These are phyloP conservation scores for Misgurnus mizolepis DNA, from an alignment of 2,113 vertebrate species.

Conservation along the genomic window DNA sequence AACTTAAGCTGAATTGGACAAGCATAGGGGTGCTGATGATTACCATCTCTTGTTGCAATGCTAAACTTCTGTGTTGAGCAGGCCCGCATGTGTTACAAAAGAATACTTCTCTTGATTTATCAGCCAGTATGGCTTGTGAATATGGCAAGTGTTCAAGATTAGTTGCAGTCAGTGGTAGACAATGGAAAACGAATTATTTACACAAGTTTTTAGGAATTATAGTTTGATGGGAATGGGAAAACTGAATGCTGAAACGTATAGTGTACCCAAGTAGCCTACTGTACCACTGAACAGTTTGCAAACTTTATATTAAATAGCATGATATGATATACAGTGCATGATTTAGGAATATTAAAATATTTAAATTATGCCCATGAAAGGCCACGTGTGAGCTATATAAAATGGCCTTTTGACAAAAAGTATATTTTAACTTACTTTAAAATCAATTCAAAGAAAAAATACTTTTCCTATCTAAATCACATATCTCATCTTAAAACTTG, in stretches of 20 bases:
- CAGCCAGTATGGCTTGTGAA: conserved; percentile 48
- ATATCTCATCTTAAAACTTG: not conserved
- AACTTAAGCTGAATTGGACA: conserved; percentile 47
- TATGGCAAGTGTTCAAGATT: conserved; percentile 59
- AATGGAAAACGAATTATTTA: conserved; percentile 40
- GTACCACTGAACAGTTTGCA: not conserved
- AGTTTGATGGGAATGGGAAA: not conserved
- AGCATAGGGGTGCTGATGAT: conserved; percentile 59
- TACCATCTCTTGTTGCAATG: conserved; percentile 59
- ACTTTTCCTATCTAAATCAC: too few relatives aligned
- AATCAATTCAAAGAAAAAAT: too few relatives aligned
- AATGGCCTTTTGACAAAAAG: too few relatives aligned
- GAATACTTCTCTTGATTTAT: conserved; percentile 54
- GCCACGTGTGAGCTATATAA: too few relatives aligned
- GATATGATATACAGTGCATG: too few relatives aligned
- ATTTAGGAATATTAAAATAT: not conserved
- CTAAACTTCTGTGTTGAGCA: conserved; percentile 62
- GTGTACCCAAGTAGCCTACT: too few relatives aligned
- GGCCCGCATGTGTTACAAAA: conserved; percentile 57
- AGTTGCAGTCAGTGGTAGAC: conserved; percentile 49
- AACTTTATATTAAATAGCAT: not conserved
- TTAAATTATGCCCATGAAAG: not conserved
- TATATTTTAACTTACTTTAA: too few relatives aligned
- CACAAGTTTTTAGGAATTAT: conserved; percentile 16
- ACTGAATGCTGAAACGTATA: not conserved